Percentiles rank a stretch among this genome's conserved stretches.
These are phyloP conservation scores for Lycorma delicatula DNA, from an alignment of 1,140 invertebrate species.

Conservation along the genomic window DNA sequence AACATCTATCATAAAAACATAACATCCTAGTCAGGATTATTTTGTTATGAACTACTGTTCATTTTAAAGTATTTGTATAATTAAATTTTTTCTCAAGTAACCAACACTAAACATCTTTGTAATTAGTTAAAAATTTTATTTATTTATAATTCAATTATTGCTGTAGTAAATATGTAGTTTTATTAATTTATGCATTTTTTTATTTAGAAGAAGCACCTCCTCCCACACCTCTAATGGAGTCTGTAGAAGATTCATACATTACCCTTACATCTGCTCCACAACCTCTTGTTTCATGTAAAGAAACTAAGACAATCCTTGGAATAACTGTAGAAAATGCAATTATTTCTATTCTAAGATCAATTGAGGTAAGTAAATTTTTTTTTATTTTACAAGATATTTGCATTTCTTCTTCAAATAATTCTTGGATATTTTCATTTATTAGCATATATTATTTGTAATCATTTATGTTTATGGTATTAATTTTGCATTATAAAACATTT, in stretches of 20 bases:
- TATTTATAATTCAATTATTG: too few relatives aligned
- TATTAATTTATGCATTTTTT: too few relatives aligned
- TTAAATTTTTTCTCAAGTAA: too few relatives aligned
- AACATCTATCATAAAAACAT: too few relatives aligned
- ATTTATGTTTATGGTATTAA: too few relatives aligned
- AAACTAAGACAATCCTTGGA: constrained; percentile 34
- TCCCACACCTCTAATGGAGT: constrained; percentile 31
- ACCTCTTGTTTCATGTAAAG: constrained; percentile 31
- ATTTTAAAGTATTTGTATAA: too few relatives aligned
- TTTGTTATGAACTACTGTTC: too few relatives aligned
- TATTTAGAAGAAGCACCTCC: constrained; percentile 36
- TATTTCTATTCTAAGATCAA: constrained; percentile 39
- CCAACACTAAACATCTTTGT: too few relatives aligned
- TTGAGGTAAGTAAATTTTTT: constrained; percentile 36
- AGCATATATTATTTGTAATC: neutral
- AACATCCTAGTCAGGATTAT: too few relatives aligned
- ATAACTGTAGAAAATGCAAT: constrained; percentile 44
- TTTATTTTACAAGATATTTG: neutral
- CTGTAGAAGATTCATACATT: constrained; percentile 43
- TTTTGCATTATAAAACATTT: neutral
- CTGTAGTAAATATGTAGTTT: too few relatives aligned
- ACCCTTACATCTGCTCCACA: constrained; percentile 42
- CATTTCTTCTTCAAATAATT: neutral
- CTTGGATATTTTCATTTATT: neutral
- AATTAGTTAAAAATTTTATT: too few relatives aligned